A percentile compares a stretch with the other conserved stretches of the same genome.
These are phyloP conservation scores for Teleogryllus occipitalis DNA, from an alignment of 1,140 invertebrate species.

Conservation along the genomic window DNA sequence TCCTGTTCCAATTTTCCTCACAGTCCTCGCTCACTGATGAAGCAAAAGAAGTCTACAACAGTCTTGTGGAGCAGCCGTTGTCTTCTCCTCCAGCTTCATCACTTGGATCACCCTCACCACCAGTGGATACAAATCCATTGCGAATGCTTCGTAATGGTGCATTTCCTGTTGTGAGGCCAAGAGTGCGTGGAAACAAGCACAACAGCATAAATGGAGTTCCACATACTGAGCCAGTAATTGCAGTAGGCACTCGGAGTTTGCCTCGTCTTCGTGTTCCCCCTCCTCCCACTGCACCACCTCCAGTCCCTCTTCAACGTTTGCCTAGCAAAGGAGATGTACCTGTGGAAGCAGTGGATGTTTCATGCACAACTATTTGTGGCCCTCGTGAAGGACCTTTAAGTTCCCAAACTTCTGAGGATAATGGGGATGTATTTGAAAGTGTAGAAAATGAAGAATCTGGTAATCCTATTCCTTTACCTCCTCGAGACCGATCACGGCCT, in stretches of 20 bases:
- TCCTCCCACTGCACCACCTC: conserved; percentile 30
- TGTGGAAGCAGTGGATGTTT: neutral
- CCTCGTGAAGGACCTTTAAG: conserved; percentile 1
- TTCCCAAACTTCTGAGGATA: conserved; percentile 15
- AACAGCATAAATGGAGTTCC: conserved; percentile 28
- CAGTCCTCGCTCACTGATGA: conserved; percentile 69
- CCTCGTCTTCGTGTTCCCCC: conserved; percentile 34
- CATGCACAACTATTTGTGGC: neutral
- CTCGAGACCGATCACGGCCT: conserved; percentile 65
- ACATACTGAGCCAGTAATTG: conserved; percentile 27
- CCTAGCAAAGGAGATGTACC: neutral
- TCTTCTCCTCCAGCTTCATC: conserved; percentile 28
- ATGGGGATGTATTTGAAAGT: conserved; percentile 21
- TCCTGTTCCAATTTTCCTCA: conserved; percentile 24
- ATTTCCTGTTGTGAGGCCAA: conserved; percentile 49
- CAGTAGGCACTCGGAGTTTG: conserved; percentile 32
- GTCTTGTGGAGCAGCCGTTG: conserved; percentile 70
- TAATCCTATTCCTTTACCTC: conserved; percentile 75
- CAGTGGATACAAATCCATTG: conserved; percentile 57
- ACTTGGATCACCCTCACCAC: neutral
- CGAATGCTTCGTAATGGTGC: conserved; percentile 58
- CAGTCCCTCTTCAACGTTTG: conserved; percentile 19
- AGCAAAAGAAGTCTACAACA: conserved; percentile 72
- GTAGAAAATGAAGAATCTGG: conserved; percentile 37
- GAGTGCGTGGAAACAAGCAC: conserved; percentile 49